phyloP scores from a whole-genome alignment of 2,113 vertebrate genomes.

The Nasalis larvatus region DNA sequence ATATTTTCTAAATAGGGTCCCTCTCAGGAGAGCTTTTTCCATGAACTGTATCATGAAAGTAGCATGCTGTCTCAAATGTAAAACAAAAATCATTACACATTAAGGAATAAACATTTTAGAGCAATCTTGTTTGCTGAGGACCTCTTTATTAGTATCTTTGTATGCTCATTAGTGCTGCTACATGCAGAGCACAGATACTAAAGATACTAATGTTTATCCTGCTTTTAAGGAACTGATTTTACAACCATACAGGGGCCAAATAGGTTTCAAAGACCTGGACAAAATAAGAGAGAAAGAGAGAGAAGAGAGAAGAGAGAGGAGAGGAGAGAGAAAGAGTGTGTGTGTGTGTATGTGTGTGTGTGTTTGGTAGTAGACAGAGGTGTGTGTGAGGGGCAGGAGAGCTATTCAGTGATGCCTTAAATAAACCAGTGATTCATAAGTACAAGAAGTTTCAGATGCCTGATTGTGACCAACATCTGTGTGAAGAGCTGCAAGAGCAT shows the following conservation, averaged over 20 bases:
- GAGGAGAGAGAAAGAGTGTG: neutral
- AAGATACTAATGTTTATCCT: neutral
- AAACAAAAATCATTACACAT: neutral
- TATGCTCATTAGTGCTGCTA: neutral
- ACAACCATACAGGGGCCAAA: neutral
- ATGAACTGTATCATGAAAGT: neutral
- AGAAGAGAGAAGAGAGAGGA: too few species aligned
- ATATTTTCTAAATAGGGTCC: neutral
- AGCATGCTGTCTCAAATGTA: neutral
- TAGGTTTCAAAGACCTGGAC: neutral
- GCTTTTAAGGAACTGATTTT: neutral
- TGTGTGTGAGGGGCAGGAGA: neutral
- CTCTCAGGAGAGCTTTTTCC: neutral
- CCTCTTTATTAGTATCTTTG: neutral
- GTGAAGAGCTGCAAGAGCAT: neutral
- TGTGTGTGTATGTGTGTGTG: neutral
- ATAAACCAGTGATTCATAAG: neutral
- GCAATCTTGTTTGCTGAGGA: neutral
- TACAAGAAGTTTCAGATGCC: neutral
- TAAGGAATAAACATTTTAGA: neutral
- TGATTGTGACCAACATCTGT: neutral
- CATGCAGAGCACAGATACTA: neutral
- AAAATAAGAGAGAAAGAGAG: neutral
- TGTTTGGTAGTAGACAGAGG: neutral
- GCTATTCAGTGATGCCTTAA: neutral